A percentile compares a stretch with the other conserved stretches of the same genome.
phyloP scores from a whole-genome alignment of 1,140 invertebrate species.

The Lordiphosa clarofinis region DNA sequence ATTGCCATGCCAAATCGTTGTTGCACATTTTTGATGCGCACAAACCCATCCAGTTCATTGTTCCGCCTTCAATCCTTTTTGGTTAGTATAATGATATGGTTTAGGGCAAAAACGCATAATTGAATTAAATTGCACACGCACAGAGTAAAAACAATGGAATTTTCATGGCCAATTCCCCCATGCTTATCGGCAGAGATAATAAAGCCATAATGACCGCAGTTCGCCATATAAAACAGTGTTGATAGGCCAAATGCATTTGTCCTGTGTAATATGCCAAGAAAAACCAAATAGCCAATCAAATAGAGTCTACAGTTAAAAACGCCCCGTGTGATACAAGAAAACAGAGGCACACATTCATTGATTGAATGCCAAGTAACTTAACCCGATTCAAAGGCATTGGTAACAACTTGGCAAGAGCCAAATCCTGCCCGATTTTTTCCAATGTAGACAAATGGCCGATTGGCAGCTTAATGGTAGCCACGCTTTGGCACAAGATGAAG shows the following conservation, averaged over 20 bases:
- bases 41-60: too few relatives aligned
- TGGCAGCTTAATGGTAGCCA: conserved; percentile 69
- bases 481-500: conserved; percentile 48
- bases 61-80: too few relatives aligned
- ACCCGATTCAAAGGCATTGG: conserved; percentile 64
- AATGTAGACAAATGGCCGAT: conserved; percentile 61
- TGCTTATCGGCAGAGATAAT: conserved; percentile 51
- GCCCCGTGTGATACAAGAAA: conserved; percentile 1
- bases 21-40: too few relatives aligned
- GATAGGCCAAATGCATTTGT: conserved; percentile 41
- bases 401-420: conserved; percentile 55
- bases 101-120: too few relatives aligned
- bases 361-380: conserved; percentile 69
- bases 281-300: conserved; percentile 45
- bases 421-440: conserved; percentile 23
- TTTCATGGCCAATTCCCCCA: conserved; percentile 31
- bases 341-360: conserved; percentile 24
- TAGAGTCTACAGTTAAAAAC: conserved; percentile 52
- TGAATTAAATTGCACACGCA: too few relatives aligned
- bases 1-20: too few relatives aligned
- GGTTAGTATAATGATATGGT: too few relatives aligned
- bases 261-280: conserved; percentile 41
- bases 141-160: conserved; percentile 31
- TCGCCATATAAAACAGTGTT: conserved; percentile 16
- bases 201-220: too few relatives aligned